Conservation (phyloP, 2,888 invertebrate genomes). For the Anarsia innoxiella region DNA sequence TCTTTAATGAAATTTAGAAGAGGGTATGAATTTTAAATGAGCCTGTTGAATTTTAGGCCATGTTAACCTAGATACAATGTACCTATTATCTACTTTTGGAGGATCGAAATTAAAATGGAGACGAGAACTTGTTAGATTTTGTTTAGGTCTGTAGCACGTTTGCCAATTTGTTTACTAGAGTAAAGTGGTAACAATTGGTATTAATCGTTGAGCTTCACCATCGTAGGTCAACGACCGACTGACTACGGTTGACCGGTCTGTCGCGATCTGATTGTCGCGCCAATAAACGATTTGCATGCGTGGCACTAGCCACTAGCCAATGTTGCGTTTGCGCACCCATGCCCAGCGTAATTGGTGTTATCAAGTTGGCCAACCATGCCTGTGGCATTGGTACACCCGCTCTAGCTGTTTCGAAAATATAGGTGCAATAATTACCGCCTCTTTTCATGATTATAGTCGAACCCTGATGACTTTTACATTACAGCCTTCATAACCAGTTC, state of each 20-base stretch:
- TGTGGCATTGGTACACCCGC: constrained; percentile 10
- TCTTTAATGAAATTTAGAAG: constrained; percentile 25
- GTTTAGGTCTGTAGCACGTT: too few relatives aligned
- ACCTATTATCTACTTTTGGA: too few relatives aligned
- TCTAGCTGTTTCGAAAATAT: constrained; percentile 18
- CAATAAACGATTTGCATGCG: constrained; percentile 70
- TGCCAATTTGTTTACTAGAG: too few relatives aligned
- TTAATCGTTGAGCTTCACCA: constrained; percentile 33
- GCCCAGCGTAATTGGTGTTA: constrained; percentile 45
- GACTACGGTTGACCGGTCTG: constrained; percentile 60
- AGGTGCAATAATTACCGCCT: neutral
- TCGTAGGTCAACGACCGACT: constrained; percentile 53
- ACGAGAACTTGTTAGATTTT: too few relatives aligned
- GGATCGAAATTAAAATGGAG: too few relatives aligned
- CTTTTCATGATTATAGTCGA: too few relatives aligned
- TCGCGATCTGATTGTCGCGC: constrained; percentile 69
- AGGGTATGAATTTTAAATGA: constrained; percentile 25
- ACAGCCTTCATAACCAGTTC: too few relatives aligned
- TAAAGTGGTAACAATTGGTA: too few relatives aligned
- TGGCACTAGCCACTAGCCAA: constrained; percentile 28
- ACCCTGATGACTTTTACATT: too few relatives aligned
- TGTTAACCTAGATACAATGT: too few relatives aligned
- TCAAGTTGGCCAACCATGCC: constrained; percentile 35
- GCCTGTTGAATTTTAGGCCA: neutral
- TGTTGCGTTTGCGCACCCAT: constrained; percentile 54